Percentiles rank a stretch among this genome's conserved stretches.
phyloP scores from a whole-genome alignment of 2,797 vertebrate species.

The Gymnoscopelus microlampas region DNA sequence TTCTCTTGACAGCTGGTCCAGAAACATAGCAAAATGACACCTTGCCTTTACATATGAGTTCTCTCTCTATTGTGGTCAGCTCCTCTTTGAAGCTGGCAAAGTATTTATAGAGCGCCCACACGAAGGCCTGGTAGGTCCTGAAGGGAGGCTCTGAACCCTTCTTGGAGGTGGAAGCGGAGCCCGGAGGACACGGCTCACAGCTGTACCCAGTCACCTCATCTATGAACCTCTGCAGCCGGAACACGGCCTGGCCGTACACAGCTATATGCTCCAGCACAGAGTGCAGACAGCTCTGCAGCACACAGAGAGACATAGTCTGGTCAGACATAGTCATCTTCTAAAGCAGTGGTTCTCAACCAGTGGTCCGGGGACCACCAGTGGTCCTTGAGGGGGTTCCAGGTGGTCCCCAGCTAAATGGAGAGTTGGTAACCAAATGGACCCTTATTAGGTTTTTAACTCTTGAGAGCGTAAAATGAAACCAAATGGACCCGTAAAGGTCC shows the following conservation, averaged over 20 bases:
- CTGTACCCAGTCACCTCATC: constrained; percentile 94
- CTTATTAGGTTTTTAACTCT: too few relatives aligned
- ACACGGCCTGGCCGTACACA: constrained; percentile 93
- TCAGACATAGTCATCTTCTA: background rate
- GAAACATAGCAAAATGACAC: constrained; percentile 20
- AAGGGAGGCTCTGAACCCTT: constrained; percentile 90
- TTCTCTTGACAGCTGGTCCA: too few relatives aligned
- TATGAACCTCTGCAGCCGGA: constrained; percentile 92
- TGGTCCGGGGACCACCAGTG: too few relatives aligned
- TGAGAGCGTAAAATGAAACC: too few relatives aligned
- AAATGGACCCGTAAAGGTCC: too few relatives aligned
- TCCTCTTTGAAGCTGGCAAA: constrained; percentile 95
- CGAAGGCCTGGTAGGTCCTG: constrained; percentile 97
- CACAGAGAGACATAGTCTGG: background rate
- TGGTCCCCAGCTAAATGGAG: too few relatives aligned
- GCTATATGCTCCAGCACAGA: constrained; percentile 94
- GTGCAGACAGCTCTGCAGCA: constrained; percentile 87
- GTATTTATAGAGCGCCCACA: constrained; percentile 97
- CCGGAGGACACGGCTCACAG: constrained; percentile 80
- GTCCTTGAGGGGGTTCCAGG: too few relatives aligned
- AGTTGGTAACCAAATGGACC: too few relatives aligned
- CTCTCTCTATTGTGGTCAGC: constrained; percentile 90
- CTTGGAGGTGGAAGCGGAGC: constrained; percentile 77
- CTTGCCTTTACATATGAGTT: constrained; percentile 90
- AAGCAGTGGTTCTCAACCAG: background rate